These are phyloP conservation scores for Harpagifer antarcticus DNA, from an alignment of 2,797 vertebrate genomes.

Conservation along the genomic window DNA sequence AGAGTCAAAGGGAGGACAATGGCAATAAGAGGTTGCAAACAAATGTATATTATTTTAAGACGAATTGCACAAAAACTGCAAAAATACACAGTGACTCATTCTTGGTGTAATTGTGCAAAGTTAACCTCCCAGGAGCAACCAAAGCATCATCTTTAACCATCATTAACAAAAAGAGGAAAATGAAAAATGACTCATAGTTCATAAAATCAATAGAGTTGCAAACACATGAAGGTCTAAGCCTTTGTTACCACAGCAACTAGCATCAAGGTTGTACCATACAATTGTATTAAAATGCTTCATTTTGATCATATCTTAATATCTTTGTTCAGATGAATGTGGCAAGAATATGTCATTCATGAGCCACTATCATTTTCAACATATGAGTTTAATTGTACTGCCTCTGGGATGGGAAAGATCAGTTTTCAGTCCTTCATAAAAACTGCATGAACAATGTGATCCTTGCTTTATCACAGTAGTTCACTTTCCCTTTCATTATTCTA, in stretches of 20 bases:
- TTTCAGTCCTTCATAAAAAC: conserved; percentile 68
- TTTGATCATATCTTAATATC: neutral
- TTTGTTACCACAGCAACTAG: conserved; percentile 32
- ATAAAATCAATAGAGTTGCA: conserved; percentile 14
- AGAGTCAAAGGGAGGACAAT: conserved; percentile 70
- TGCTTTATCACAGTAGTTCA: conserved; percentile 72
- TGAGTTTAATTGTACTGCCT: conserved; percentile 24
- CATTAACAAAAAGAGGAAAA: neutral
- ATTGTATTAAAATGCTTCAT: neutral
- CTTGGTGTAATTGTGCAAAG: neutral
- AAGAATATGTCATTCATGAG: neutral
- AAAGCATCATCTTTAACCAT: conserved; percentile 2
- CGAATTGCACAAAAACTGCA: conserved; percentile 10
- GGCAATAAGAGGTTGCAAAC: conserved; percentile 35
- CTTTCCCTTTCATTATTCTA: conserved; percentile 59
- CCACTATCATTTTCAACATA: conserved; percentile 23
- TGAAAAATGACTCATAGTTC: neutral
- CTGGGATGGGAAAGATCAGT: conserved; percentile 51
- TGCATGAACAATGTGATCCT: conserved; percentile 68
- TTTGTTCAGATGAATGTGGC: neutral
- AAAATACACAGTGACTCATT: neutral
- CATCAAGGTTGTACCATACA: conserved; percentile 19
- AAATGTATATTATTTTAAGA: conserved; percentile 21
- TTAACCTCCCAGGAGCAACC: neutral
- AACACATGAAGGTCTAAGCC: neutral